Conservation (phyloP, 2,797 vertebrate species). For the Spondyliosoma cantharus region DNA sequence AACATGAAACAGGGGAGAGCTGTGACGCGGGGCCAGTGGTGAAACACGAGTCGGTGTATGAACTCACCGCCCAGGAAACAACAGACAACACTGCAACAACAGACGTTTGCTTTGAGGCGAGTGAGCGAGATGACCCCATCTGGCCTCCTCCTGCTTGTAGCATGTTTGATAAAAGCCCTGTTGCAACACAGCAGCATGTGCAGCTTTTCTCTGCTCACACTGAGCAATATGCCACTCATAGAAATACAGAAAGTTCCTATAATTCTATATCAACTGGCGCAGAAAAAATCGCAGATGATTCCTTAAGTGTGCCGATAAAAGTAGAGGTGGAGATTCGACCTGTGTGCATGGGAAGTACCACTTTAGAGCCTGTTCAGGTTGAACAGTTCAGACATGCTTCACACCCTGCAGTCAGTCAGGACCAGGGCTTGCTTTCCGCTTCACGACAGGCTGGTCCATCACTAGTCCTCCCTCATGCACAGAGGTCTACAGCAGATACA, state of each 20-base stretch:
- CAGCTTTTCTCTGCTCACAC: conserved; percentile 30
- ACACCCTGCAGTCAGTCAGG: conserved; percentile 27
- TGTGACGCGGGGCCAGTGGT: conserved; percentile 35
- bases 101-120: conserved; percentile 33
- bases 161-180: conserved; percentile 60
- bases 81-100: not conserved
- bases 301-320: conserved; percentile 44
- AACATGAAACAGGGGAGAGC: conserved; percentile 15
- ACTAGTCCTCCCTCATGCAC: not conserved
- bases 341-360: not conserved
- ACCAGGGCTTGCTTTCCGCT: conserved; percentile 25
- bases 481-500: conserved; percentile 16
- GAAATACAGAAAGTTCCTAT: conserved; percentile 13
- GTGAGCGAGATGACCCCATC: conserved; percentile 24
- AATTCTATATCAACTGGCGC: not conserved
- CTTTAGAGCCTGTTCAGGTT: conserved; percentile 9
- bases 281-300: conserved; percentile 2
- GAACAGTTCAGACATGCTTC: conserved; percentile 35
- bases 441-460: conserved; percentile 43
- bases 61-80: conserved; percentile 18
- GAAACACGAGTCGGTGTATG: conserved; percentile 69
- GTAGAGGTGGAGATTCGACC: conserved; percentile 45
- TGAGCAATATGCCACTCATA: conserved; percentile 43
- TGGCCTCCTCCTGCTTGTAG: conserved; percentile 64
- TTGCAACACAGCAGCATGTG: conserved; percentile 24